These are phyloP conservation scores for Gymnopithys bicolor DNA, from an alignment of 2,797 vertebrate genomes.

Conservation along the genomic window DNA sequence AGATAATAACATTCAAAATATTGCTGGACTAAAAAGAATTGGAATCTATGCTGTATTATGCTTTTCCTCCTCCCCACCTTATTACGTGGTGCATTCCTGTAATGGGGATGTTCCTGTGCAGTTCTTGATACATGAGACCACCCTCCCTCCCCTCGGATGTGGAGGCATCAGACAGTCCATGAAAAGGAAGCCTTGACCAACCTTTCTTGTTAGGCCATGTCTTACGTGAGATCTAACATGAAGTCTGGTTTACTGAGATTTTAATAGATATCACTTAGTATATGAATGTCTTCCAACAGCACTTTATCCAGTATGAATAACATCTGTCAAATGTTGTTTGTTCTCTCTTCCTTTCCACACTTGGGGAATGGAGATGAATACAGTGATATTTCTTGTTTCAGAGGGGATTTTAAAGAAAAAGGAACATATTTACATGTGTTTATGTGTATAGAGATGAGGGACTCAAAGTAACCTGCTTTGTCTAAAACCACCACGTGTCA, in stretches of 20 bases:
- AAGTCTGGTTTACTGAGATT: not conserved
- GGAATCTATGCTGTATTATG: not conserved
- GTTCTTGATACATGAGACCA: rapidly evolving
- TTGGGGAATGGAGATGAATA: not conserved
- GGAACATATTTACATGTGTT: not conserved
- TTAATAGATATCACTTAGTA: not conserved
- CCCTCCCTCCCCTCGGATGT: rapidly evolving
- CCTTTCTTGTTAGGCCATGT: not conserved
- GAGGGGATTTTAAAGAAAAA: not conserved
- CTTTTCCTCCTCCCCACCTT: not conserved
- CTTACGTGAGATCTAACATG: not conserved
- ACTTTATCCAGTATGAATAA: not conserved
- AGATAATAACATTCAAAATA: not conserved
- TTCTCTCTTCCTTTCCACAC: not conserved
- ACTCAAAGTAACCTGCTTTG: not conserved
- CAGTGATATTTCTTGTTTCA: not conserved
- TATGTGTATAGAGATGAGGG: not conserved
- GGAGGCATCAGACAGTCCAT: not conserved
- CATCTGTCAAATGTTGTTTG: not conserved
- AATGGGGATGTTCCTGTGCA: not conserved
- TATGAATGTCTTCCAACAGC: not conserved
- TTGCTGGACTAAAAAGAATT: not conserved
- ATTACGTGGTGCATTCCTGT: not conserved
- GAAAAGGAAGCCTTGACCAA: not conserved
- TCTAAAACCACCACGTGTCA: not conserved